Percentiles rank a stretch among this genome's conserved stretches.
Conservation (phyloP, 30 jellyfish, hydroid and myxozoan genomes). For the Hydractinia echinata region DNA sequence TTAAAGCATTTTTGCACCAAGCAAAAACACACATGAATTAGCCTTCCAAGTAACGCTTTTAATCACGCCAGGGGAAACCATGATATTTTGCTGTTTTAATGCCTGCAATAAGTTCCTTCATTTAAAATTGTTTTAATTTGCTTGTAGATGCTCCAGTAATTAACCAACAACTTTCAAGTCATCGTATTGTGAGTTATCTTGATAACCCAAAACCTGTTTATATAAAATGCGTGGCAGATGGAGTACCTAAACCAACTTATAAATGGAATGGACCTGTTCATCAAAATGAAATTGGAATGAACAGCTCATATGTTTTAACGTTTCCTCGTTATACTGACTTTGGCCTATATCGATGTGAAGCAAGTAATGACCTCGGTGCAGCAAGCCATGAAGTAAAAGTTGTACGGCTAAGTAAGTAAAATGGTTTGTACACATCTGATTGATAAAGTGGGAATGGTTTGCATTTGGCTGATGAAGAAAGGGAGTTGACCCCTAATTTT, state of each 20-base stretch:
- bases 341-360: slow-evolving; percentile 67
- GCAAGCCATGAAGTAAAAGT: slow-evolving; percentile 42
- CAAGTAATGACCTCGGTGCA: slow-evolving; percentile 44
- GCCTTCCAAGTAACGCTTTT: not conserved
- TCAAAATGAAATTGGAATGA: slow-evolving; percentile 17
- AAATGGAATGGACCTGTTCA: slow-evolving; percentile 53
- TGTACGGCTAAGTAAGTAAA: slow-evolving; percentile 44
- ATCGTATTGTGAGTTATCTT: slow-evolving; percentile 46
- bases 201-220: slow-evolving; percentile 49
- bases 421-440: too few species aligned
- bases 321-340: slow-evolving; percentile 46
- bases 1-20: too few species aligned
- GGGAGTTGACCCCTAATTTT: too few species aligned
- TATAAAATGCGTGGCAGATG: slow-evolving; percentile 66
- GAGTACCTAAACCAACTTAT: slow-evolving; percentile 60
- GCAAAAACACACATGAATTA: too few species aligned
- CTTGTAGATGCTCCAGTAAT: slow-evolving; percentile 57
- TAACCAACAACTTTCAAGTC: slow-evolving; percentile 44
- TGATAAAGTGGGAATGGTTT: too few species aligned
- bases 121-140: too few species aligned
- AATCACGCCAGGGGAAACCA: not conserved
- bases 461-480: too few species aligned
- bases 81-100: not conserved
- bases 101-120: too few species aligned
- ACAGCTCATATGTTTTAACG: slow-evolving; percentile 15